Evolutionary conservation across 2,113 vertebrate species (phyloP).

Genomic region (Ochotona princeps): DNA sequence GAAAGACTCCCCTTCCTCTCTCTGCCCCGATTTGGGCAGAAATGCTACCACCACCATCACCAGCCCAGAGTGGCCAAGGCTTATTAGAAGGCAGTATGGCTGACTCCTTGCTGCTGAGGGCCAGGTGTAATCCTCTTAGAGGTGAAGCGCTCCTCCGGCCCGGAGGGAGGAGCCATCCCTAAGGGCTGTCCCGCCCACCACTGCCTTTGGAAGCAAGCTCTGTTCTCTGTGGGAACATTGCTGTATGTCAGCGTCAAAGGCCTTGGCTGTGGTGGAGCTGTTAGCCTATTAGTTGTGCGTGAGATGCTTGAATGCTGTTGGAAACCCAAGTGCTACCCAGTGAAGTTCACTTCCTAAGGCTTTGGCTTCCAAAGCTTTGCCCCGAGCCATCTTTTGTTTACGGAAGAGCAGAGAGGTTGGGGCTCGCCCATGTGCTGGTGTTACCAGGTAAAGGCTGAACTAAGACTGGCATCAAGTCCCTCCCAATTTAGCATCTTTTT

Average conservation of each 20-base stretch:
- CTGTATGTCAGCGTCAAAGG: not conserved
- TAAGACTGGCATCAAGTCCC: accelerated
- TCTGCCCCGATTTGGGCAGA: not conserved
- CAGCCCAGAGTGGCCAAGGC: too few relatives aligned
- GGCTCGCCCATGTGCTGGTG: accelerated
- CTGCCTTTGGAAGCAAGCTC: not conserved
- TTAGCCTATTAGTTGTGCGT: slow-evolving; percentile 22
- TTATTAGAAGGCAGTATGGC: too few relatives aligned
- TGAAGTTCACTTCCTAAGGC: slow-evolving; percentile 17
- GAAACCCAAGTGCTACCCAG: slow-evolving; percentile 42
- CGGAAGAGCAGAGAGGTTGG: not conserved
- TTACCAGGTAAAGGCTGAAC: not conserved
- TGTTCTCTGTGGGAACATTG: not conserved
- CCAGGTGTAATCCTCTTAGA: accelerated
- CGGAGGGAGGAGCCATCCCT: accelerated
- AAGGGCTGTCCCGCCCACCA: not conserved
- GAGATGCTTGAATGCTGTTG: slow-evolving; percentile 29
- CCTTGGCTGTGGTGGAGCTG: not conserved
- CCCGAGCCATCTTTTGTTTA: not conserved
- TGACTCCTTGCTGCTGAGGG: not conserved
- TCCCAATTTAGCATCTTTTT: not conserved
- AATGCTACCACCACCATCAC: too few relatives aligned
- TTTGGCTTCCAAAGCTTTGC: not conserved
- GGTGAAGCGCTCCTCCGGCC: accelerated
- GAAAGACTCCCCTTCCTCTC: not conserved